Evolutionary conservation across 2,113 vertebrate species (phyloP).

Genomic region (Perca fluviatilis): DNA sequence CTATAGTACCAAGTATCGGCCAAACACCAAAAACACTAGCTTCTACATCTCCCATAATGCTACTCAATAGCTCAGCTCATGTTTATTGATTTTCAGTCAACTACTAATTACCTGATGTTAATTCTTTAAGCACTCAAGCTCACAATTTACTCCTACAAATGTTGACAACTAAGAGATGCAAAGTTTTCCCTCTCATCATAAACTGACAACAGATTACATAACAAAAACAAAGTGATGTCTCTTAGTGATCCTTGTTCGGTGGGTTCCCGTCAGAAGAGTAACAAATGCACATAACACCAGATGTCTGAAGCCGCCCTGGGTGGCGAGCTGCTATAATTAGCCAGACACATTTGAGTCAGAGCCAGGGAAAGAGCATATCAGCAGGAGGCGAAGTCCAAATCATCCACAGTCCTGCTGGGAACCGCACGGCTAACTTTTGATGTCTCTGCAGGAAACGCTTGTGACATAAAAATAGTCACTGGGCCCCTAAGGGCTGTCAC

Average conservation of each 20-base stretch:
- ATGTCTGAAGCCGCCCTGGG: constrained; percentile 65
- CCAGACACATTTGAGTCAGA: constrained; percentile 48
- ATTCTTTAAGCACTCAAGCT: not conserved
- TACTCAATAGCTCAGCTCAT: not conserved
- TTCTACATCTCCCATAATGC: not conserved
- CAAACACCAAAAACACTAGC: not conserved
- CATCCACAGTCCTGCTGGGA: constrained; percentile 40
- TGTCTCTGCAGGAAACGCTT: constrained; percentile 30
- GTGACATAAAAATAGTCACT: not conserved
- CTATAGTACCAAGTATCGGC: no score
- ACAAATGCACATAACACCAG: constrained; percentile 70
- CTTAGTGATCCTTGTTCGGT: constrained; percentile 47
- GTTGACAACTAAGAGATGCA: not conserved
- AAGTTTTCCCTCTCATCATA: not conserved
- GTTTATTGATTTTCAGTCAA: not conserved
- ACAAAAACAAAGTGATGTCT: constrained; percentile 57
- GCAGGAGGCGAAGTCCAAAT: constrained; percentile 33
- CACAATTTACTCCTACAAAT: not conserved
- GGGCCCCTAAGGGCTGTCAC: not conserved
- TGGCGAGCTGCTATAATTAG: constrained; percentile 74
- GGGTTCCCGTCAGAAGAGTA: constrained; percentile 29
- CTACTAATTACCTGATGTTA: not conserved
- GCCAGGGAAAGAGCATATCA: constrained; percentile 44
- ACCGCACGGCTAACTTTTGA: constrained; percentile 29
- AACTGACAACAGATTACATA: constrained; percentile 5